These are phyloP conservation scores for Lagocephalus sceleratus DNA, from an alignment of 2,797 vertebrate genomes.

Conservation along the genomic window DNA sequence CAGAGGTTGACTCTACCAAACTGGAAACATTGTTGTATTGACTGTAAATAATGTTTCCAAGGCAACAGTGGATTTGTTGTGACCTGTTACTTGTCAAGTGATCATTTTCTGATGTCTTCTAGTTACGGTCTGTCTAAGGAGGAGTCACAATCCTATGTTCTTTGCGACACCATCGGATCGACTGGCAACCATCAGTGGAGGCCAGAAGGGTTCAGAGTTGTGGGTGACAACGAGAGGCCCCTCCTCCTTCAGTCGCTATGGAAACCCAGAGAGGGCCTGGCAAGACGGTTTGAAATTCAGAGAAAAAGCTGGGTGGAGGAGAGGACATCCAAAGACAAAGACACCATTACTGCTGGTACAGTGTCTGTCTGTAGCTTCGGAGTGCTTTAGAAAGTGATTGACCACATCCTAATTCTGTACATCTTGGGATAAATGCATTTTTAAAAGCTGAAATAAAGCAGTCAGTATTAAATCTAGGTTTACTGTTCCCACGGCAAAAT, in stretches of 20 bases:
- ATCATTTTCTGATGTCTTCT: not conserved
- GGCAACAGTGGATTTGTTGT: not conserved
- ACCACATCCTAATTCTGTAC: slow-evolving; percentile 28
- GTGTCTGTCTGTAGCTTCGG: not conserved
- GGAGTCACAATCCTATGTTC: slow-evolving; percentile 70
- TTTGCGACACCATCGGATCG: slow-evolving; percentile 81
- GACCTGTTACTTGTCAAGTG: not conserved
- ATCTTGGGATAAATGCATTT: slow-evolving; percentile 9
- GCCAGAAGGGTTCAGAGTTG: slow-evolving; percentile 76
- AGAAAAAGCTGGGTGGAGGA: slow-evolving; percentile 72
- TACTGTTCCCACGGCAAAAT: slow-evolving; percentile 47
- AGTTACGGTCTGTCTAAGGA: slow-evolving; percentile 78
- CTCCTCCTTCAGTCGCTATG: slow-evolving; percentile 82
- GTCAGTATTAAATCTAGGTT: slow-evolving; percentile 36
- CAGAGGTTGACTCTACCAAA: no score
- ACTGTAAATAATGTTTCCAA: not conserved
- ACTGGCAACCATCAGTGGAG: slow-evolving; percentile 67
- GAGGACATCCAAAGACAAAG: slow-evolving; percentile 73
- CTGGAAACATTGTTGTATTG: no score
- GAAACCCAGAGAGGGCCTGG: slow-evolving; percentile 82
- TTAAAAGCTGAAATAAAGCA: slow-evolving; percentile 23
- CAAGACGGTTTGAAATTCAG: slow-evolving; percentile 81
- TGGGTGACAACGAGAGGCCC: slow-evolving; percentile 80
- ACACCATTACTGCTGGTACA: slow-evolving; percentile 82
- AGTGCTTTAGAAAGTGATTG: slow-evolving; percentile 1